Conservation (phyloP, 2,797 vertebrate species). For the Chaetophractus vellerosus region DNA sequence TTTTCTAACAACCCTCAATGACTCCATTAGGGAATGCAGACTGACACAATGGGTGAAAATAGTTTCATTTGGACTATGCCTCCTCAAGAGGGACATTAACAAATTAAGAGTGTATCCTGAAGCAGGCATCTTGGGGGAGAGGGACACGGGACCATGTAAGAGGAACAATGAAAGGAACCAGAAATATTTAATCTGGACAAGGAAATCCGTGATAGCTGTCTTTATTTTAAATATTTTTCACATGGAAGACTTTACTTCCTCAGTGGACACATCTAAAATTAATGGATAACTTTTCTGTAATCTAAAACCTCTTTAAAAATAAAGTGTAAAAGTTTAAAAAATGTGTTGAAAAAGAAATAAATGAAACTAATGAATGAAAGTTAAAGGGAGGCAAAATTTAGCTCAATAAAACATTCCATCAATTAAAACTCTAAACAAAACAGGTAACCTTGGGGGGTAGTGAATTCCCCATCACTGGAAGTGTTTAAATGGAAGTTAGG, state of each 20-base stretch:
- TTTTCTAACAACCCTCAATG: neutral
- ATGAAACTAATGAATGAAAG: neutral
- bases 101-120: neutral
- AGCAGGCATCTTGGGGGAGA: neutral
- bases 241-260: neutral
- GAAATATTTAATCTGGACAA: neutral
- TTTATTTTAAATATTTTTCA: slow-evolving; percentile 22
- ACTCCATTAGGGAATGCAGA: neutral
- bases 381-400: neutral
- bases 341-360: no score
- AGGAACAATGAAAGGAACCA: neutral
- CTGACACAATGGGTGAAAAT: neutral
- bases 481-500: neutral
- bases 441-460: neutral
- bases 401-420: neutral
- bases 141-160: no score
- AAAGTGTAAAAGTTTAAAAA: no score
- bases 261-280: neutral
- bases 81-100: neutral
- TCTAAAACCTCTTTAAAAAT: no score
- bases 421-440: neutral
- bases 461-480: neutral
- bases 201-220: neutral
- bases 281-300: no score
- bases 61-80: neutral